These are phyloP conservation scores for Ferrisia virgata DNA, from an alignment of 2,888 invertebrate species.

Conservation along the genomic window DNA sequence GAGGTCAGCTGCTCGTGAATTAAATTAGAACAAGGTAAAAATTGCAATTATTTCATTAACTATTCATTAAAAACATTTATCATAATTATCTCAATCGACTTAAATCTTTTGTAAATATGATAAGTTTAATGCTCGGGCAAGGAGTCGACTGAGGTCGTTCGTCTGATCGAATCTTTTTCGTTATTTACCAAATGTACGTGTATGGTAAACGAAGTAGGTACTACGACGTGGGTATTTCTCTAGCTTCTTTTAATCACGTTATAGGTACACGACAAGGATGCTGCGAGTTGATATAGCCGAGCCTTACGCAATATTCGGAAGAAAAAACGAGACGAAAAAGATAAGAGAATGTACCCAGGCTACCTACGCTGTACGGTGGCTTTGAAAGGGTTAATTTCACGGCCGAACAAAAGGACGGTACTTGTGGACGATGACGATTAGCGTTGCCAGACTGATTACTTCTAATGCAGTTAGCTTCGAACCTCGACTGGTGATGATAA, in stretches of 20 bases:
- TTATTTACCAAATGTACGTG: background rate
- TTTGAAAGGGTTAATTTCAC: background rate
- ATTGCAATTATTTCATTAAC: conserved; percentile 37
- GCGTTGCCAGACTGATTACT: background rate
- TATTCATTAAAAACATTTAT: conserved; percentile 27
- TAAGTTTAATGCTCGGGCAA: background rate
- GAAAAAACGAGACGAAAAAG: no score
- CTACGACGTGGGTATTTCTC: no score
- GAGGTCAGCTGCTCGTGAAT: conserved; percentile 16
- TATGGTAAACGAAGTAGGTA: no score
- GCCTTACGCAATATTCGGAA: background rate
- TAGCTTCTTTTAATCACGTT: no score
- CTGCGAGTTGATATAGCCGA: no score
- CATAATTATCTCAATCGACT: conserved; percentile 5
- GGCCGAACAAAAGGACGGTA: background rate
- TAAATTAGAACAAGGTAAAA: conserved; percentile 40
- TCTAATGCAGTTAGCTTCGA: background rate
- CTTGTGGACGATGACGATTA: no score
- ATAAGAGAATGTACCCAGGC: no score
- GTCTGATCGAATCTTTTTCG: background rate
- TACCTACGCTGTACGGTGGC: no score
- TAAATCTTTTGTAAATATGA: background rate
- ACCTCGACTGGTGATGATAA: background rate
- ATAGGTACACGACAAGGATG: no score
- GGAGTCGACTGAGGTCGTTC: background rate